Evolutionary conservation across 92 coral and sea anemone genomes (phyloP), one percentile per base, ranked within the genome.

Genomic region (Ricordea florida): DNA sequence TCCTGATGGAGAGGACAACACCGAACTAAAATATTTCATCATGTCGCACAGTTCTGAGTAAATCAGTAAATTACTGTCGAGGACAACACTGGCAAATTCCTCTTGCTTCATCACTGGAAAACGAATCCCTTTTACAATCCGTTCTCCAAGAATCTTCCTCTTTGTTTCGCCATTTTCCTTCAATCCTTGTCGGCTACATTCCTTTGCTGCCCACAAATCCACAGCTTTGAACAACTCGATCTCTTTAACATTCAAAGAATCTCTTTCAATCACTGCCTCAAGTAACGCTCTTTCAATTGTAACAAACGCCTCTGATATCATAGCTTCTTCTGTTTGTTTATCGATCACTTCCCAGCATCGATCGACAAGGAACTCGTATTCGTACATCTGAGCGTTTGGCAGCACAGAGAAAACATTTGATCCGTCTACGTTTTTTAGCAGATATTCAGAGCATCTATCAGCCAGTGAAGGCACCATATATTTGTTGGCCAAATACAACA

Each of bases 401-500:
- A 88, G 69, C 23, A 88, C 56, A 5, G 62, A 52, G 47, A 88
- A 83, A 23, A 81, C 93, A 55, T 83, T 78, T 8, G 75, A 72
- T 5, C 85, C 68, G 33, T 81, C 85, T 14, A 88, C 65, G 10
- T 82, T 60, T 2, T 78, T 66, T 72, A 48, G 74, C 3, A 88
- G 73, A 47, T 57, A 88, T 37, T 76, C 50, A 3, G 84, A 50
- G 56, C 93, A 84, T 34, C 66, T 51, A 14, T 84, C 76, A 26
- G 62, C 86, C 10, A 88, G 84, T 10, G 75, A 64, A 35, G 93
- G 81, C 42, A 84, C 55, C 17, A 88, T 83, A 62, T 78, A 88
- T 64, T 88, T 88, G 35, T 88, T 88, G 4, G 93, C 93, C 42
- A 88, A 68, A 66, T 88, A 88, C 59, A 88, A 35, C 26, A 84